phyloP scores from a whole-genome alignment of 2,888 invertebrate species.

The Keiferia lycopersicella region DNA sequence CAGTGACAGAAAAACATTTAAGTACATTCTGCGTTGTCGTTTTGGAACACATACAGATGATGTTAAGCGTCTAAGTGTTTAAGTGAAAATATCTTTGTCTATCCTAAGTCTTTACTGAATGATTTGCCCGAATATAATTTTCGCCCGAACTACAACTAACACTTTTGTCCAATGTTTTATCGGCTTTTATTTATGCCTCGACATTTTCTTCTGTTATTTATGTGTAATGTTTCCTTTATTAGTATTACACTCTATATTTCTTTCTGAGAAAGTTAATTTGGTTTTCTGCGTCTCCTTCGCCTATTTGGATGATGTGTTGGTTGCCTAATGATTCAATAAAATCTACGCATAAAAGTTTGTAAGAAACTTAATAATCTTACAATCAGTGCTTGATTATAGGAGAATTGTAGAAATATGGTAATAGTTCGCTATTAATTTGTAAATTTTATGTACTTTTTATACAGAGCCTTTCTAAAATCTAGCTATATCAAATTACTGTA shows the following conservation, averaged over 20 bases:
- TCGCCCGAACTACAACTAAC: constrained; percentile 11
- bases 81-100: no score
- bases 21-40: no score
- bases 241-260: constrained; percentile 8
- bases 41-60: constrained; percentile 16
- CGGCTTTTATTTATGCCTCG: constrained; percentile 20
- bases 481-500: no score
- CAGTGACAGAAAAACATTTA: no score
- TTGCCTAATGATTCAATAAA: not conserved
- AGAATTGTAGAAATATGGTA: not conserved
- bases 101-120: not conserved
- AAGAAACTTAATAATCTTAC: not conserved
- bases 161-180: not conserved
- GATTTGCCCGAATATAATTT: constrained; percentile 13
- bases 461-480: not conserved
- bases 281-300: not conserved
- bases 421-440: not conserved
- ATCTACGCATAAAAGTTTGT: not conserved
- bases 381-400: not conserved
- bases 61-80: no score
- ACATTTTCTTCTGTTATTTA: constrained; percentile 15
- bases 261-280: constrained; percentile 5
- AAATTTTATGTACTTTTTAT: not conserved
- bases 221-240: constrained; percentile 10
- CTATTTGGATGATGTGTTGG: not conserved